Base-by-base conservation (phyloP, 2,113 vertebrate genomes). In the Gobius niger region DNA sequence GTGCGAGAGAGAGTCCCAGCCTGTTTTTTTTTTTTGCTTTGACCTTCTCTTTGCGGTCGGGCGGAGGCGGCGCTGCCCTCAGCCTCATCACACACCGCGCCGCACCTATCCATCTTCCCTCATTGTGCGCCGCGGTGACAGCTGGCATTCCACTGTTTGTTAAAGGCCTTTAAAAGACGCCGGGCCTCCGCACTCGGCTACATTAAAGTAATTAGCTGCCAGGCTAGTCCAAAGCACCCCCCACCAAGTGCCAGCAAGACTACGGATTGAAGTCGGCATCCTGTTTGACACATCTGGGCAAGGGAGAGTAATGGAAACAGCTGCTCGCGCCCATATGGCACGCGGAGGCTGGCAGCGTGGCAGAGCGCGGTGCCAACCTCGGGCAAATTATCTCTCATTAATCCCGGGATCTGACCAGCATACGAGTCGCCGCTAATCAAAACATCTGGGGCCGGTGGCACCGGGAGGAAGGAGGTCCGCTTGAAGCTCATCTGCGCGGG, bases 221-320 rank as follows among this genome's bases (percentile, higher is more conserved):
- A 91, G 93, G 94, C 86, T 88, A 94, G 92, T 95, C 94, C 94
- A 95, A 92, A 91, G 91, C 93, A 94, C 86, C 95, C 95, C 97
- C 97, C 82, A 86, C 95, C 89, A 94, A 95, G 96, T 93, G 88
- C 91, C 93, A 92, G 93, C 91, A 91, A 93, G 91, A 90, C 87
- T 89, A 90, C 87, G 88, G 91, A 93, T 92, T 91, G 91, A 93
- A 92, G 92, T 94, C 92, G 93, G 93, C 94, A 95, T 96, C 96
- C 96, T 93, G 93, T 95, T 96, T 97, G 96, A 98, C 97, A 99
- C 98, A 99, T 99, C 98, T 99, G 98, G 98, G 97, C 98, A 96
- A 93, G 87, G 93, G 95, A 96, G 96, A 98, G 96, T 97, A 98
- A 98, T 98, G 97, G 95, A 98, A 98, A 98, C 98, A 99, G 97